A percentile compares a stretch with the other conserved stretches of the same genome.
Conservation (phyloP, 2,888 invertebrate species). For the Exocentrus adspersus region DNA sequence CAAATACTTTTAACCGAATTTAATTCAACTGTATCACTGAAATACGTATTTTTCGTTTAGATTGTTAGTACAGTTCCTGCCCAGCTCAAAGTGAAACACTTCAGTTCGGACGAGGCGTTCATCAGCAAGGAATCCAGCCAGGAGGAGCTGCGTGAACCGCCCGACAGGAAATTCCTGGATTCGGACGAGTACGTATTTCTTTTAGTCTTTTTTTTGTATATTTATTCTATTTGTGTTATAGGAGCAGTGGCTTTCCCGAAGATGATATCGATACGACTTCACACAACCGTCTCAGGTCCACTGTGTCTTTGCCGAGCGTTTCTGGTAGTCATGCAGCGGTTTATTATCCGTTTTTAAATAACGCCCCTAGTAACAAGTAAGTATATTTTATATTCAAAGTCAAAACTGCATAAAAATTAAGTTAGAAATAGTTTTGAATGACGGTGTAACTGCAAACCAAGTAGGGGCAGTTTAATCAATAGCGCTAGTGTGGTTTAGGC, state of each 20-base stretch:
- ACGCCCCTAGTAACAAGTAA: slow-evolving; percentile 42
- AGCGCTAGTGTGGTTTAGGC: too few species aligned
- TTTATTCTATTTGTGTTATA: slow-evolving; percentile 48
- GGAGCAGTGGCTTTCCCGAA: slow-evolving; percentile 69
- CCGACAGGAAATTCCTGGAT: slow-evolving; percentile 50
- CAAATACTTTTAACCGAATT: too few species aligned
- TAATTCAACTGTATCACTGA: too few species aligned
- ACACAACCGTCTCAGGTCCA: slow-evolving; percentile 58
- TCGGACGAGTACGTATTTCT: slow-evolving; percentile 60
- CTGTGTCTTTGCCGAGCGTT: slow-evolving; percentile 63
- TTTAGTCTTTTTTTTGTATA: slow-evolving; percentile 20
- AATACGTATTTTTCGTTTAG: slow-evolving; percentile 28
- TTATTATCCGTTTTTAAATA: slow-evolving; percentile 43
- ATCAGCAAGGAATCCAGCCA: slow-evolving; percentile 67
- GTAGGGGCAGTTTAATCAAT: too few species aligned
- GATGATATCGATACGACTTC: slow-evolving; percentile 65
- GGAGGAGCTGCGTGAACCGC: slow-evolving; percentile 61
- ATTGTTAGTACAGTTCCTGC: slow-evolving; percentile 59
- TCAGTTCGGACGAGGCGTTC: slow-evolving; percentile 66
- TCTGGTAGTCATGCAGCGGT: slow-evolving; percentile 47
- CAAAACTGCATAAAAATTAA: too few species aligned
- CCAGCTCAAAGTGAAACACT: slow-evolving; percentile 56
- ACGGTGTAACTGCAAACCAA: too few species aligned
- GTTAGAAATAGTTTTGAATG: too few species aligned
- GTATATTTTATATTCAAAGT: slow-evolving; percentile 22